A percentile compares a stretch with the other conserved stretches of the same genome.
Evolutionary conservation across 2,888 invertebrate genomes (phyloP).

Genomic region (Chrysolina americana): DNA sequence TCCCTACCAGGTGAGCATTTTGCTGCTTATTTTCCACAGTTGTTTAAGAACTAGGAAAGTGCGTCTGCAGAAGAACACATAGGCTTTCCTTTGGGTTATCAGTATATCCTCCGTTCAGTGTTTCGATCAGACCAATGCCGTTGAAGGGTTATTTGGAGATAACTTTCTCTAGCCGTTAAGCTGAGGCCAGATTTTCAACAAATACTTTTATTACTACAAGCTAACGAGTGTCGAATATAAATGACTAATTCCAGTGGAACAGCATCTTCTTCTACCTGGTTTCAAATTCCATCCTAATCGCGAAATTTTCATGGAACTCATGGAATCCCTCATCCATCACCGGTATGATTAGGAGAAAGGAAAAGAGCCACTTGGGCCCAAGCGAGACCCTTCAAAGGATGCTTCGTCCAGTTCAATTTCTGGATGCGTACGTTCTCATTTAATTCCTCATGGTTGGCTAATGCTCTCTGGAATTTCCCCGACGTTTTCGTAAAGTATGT

Average conservation of each 20-base stretch:
- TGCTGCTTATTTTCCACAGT: too few relatives aligned
- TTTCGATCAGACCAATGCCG: too few relatives aligned
- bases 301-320: slow-evolving; percentile 15
- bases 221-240: too few relatives aligned
- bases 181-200: too few relatives aligned
- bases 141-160: too few relatives aligned
- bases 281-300: neutral
- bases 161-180: too few relatives aligned
- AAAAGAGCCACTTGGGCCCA: slow-evolving; percentile 19
- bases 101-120: too few relatives aligned
- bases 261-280: neutral
- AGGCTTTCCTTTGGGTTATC: too few relatives aligned
- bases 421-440: slow-evolving; percentile 11
- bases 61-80: too few relatives aligned
- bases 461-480: slow-evolving; percentile 2
- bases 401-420: slow-evolving; percentile 22
- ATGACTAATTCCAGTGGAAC: neutral
- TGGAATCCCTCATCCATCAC: slow-evolving; percentile 6
- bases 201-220: too few relatives aligned
- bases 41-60: too few relatives aligned
- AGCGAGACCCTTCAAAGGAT: neutral
- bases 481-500: slow-evolving; percentile 20
- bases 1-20: too few relatives aligned
- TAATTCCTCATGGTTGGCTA: slow-evolving; percentile 22
- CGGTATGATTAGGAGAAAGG: slow-evolving; percentile 7